Conservation (phyloP, 1,140 invertebrate species). For the Ladona fulva region DNA sequence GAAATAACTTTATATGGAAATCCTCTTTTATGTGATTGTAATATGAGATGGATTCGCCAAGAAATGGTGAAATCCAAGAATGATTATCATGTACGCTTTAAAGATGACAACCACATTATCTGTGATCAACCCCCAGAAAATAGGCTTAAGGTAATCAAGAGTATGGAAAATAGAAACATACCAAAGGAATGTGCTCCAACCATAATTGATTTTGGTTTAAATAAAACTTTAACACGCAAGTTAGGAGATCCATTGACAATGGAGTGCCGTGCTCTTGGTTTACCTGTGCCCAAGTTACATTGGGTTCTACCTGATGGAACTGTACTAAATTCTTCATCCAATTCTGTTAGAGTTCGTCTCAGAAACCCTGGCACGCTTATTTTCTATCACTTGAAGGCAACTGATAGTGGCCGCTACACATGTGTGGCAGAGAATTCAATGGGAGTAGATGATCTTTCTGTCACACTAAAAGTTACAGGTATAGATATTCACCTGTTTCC, state of each 20-base stretch:
- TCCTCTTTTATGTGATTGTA: conserved; percentile 12
- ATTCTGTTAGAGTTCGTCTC: not conserved
- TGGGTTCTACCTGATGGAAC: conserved; percentile 10
- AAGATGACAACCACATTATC: not conserved
- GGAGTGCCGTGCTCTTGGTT: conserved; percentile 5
- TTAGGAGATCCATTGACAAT: conserved; percentile 12
- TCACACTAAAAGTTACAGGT: not conserved
- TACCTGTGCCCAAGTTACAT: not conserved
- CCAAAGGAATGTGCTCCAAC: not conserved
- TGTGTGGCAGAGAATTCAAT: conserved; percentile 9
- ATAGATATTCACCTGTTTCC: conserved; percentile 12
- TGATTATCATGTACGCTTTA: not conserved
- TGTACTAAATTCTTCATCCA: conserved; percentile 7
- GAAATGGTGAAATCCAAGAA: not conserved
- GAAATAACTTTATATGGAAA: not conserved
- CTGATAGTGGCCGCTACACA: not conserved
- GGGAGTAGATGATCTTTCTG: not conserved
- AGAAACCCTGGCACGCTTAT: conserved; percentile 7
- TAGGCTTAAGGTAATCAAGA: not conserved
- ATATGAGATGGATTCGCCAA: conserved; percentile 1
- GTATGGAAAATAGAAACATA: not conserved
- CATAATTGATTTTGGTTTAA: not conserved
- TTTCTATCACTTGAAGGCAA: conserved; percentile 14
- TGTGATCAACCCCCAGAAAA: conserved; percentile 5
- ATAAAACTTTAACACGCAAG: not conserved